Evolutionary conservation across 2,888 invertebrate genomes (phyloP), one percentile per base, ranked within the genome.

Genomic region (Cephus pygmeus): DNA sequence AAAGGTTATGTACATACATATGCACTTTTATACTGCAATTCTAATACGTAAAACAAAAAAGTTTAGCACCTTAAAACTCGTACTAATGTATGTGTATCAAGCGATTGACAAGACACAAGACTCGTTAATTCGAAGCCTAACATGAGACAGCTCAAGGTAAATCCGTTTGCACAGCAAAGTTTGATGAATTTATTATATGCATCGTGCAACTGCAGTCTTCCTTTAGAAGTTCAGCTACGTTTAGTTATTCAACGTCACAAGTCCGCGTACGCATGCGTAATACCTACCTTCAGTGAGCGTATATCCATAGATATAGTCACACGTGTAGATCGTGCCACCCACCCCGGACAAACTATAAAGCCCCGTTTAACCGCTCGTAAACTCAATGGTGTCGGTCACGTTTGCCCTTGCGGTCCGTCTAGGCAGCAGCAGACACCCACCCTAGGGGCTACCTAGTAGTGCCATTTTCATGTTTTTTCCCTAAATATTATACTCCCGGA

Each of bases 361-460:
- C 85, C 83, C 84, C 87, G 87, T 87, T 90, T 90, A 89, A 90
- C 86, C 85, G 90, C 77, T 88, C 90, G 88, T 90, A 90, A 91
- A 91, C 86, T 85, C 88, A 88, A 90, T 87, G 88, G 89, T 89
- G 88, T 87, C 87, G 86, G 89, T 88, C 89, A 88, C 90, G 89
- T 89, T 88, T 86, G 87, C 89, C 88, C 89, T 87, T 85, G 81
- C 85, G 79, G 77, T 76, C 80, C 79, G 84, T 85, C 84, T 84
- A 83, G 84, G 84, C 84, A 82, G 79, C 81, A 83, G 71, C 71
- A 33, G 71, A 56, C 56, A 56, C 9, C 23, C 31, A 71, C 71
- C 34, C 31, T 9, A 56, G 56, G 56, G 56, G 56, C 23, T 23
- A 56, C 23, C 56, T 56, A 56, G 56, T 56, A 23, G 9, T 56